Base-by-base conservation (phyloP, 2,113 vertebrate genomes). In the Pomatorhinus ruficollis region DNA sequence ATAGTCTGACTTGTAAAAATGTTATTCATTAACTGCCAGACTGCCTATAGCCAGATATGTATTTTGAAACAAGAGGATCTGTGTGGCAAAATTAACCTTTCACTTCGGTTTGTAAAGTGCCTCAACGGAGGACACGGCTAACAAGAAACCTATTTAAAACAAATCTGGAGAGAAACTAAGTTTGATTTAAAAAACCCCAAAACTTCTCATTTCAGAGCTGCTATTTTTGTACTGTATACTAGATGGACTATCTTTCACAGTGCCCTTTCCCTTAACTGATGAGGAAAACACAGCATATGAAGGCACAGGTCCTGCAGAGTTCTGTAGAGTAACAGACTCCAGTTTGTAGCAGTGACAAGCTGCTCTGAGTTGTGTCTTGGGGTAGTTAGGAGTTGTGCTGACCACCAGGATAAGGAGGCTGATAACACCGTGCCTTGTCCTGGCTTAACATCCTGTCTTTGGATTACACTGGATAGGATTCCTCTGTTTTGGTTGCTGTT, bases 401-500 rank as follows among this genome's bases (percentile, higher is more conserved):
- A 37, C 7, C 47, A 39, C n/a, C 25, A 65, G 45, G 35, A 42
- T 16, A 13, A 68, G 18, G 22, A 15, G 24, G 14, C 22, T 64
- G 40, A 22, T 30, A 44, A 74, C 60, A 30, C 16, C 33, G 2
- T 5, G 1, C 9, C 23, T 60, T 35, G 23, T 1, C 2, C 3
- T 40, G 45, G 4, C 12, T 61, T 40, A 42, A 31, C 10, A 52
- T 22, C 9, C 10, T 19, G 10, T 25, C 14, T 52, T 91, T 74
- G 47, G 10, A 31, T 71, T 59, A 11, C 7, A 7, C 5, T 35
- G 1, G 1, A 2, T 0, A 33, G 7, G 3, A 68, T 56, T 85
- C 40, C n/a, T 72, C 65, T 61, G 18, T 30, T 68, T 89, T 30
- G 24, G 3, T 47, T 87, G 31, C 11, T 56, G 30, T 40, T 74